Base-by-base conservation (phyloP, 2,797 vertebrate species). In the Chromobotia macracanthus region DNA sequence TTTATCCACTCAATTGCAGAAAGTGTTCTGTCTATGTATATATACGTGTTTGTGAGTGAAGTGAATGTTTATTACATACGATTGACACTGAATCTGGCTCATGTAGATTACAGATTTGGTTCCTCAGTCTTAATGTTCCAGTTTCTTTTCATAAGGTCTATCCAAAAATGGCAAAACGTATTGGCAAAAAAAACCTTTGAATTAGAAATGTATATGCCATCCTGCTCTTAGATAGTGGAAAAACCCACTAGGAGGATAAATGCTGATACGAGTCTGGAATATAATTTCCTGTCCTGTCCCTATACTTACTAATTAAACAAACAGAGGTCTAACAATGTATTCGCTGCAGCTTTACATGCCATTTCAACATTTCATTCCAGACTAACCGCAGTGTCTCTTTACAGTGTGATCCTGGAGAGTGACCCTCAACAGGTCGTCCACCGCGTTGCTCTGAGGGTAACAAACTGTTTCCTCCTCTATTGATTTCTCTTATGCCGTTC, bases 371-470 rank as follows among this genome's bases (percentile, higher is more conserved):
- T 16, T 51, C 18, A 44, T 9, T 64, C 12, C 64, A 25, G 31
- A 21, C 53, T 35, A 21, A 4, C 66, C 1, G 28, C 31, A 77
- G 48, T 80, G 70, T 82, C 72, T 89, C 68, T 85, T 86, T 72
- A n/a, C 90, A 98, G 97, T 16, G 96, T 98, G 79, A 96, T 98
- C 86, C 90, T 98, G 64, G 97, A 98, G 90, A 98, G 96, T 9
- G 97, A 98, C 87, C 96, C 97, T 9, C 96, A 97, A 88, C 96
- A 98, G 85, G 97, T 98, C 79, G 95, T 97, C 51, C 96, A 98
- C 79, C 94, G 97, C 1, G 97, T 98, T 82, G 96, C 96, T 11
- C 91, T 97, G 66, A 92, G 96, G 93, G 97, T 98, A 94, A 91
- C 87, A 3, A 25, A 56, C n/a, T n/a, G n/a, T n/a, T n/a, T n/a